Base-by-base conservation (phyloP, 1,140 invertebrate species). In the Centruroides vittatus region DNA sequence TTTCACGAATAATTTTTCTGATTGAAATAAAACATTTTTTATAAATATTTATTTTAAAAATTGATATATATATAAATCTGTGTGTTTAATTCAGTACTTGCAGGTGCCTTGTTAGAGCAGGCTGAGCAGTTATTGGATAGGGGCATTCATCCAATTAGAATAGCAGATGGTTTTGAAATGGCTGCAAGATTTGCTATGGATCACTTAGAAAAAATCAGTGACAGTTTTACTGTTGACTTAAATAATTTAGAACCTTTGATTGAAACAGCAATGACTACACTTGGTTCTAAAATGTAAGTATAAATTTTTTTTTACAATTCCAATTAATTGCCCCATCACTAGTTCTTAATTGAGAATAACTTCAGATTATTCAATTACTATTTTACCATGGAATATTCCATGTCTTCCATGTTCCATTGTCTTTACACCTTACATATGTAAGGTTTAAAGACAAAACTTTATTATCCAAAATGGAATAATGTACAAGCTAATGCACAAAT, bases 81-180 rank as follows among this genome's bases (percentile, higher is more conserved):
- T 41, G 65, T 5, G 5, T 53, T 23, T 53, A 63, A 73, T 74
- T 58, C 70, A 77, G 86, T 92, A 3, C 70, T 92, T 47, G 86
- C 86, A 69, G 92, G 96, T 59, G 92, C 96, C 35, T 76, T 99
- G 0, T 73, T 99, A 47, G 96, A 99, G 74, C 93, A 98, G 73
- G 95, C 97, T 4, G 91, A 95, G 67, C 76, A 83, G 63, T 71
- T 99, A 3, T 73, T 99, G 0, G 94, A 99, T 75, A 87, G 91
- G 72, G 96, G 97, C 23, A 97, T 99, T 73, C 97, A 99, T 76
- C 97, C 97, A 0, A 97, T 98, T 64, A 83, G 95, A 68, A 97
- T 99, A 70, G 94, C 97, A 47, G 97, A 99, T 81, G 96, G 97
- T 50, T 99, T 93, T 74, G 96, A 99, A 78, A 77, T 98, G 73